Conservation (phyloP, 1,140 invertebrate genomes). For the Drosophila navojoa region DNA sequence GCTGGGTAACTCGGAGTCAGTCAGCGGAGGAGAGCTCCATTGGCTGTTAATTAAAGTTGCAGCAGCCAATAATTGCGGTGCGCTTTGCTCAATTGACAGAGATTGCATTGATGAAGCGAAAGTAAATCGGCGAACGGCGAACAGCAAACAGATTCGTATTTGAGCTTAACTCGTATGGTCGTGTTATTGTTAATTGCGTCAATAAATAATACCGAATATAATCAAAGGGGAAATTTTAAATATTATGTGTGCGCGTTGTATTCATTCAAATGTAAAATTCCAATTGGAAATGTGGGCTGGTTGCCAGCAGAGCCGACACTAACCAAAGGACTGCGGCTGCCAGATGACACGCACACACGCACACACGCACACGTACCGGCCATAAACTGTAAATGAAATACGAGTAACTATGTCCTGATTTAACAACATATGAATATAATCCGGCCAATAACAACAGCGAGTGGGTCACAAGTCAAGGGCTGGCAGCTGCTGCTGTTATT, state of each 20-base stretch:
- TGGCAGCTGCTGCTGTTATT: neutral
- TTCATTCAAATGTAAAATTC: neutral
- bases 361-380: slow-evolving; percentile 19
- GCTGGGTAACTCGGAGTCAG: too few species aligned
- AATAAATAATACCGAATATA: slow-evolving; percentile 8
- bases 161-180: slow-evolving; percentile 25
- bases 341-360: slow-evolving; percentile 29
- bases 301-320: neutral
- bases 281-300: neutral
- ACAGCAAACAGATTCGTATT: slow-evolving; percentile 21
- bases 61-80: slow-evolving; percentile 63
- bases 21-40: slow-evolving; percentile 13
- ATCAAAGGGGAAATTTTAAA: neutral
- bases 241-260: slow-evolving; percentile 2
- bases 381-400: slow-evolving; percentile 22
- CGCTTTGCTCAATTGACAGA: slow-evolving; percentile 70
- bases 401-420: slow-evolving; percentile 3
- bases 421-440: slow-evolving; percentile 10
- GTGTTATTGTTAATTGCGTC: neutral
- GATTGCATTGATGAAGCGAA: slow-evolving; percentile 30
- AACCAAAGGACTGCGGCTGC: slow-evolving; percentile 5
- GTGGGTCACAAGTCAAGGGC: neutral
- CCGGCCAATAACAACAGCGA: neutral
- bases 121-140: neutral
- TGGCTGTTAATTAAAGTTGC: slow-evolving; percentile 73